phyloP scores from a whole-genome alignment of 2,797 vertebrate species.

The Falco novaeseelandiae region DNA sequence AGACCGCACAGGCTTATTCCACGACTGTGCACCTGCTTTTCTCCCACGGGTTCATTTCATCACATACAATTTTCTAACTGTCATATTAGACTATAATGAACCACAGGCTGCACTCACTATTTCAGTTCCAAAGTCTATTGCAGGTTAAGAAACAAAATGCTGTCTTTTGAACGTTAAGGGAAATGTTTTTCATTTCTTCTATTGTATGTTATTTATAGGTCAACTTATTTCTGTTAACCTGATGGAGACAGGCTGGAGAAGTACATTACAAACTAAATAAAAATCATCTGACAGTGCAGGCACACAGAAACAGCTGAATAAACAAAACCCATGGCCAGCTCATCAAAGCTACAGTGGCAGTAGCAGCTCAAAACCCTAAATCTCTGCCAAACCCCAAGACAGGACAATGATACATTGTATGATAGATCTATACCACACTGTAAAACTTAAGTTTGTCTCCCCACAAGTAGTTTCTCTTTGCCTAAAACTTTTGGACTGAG shows the following conservation, averaged over 20 bases:
- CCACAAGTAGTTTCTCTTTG: rapidly evolving
- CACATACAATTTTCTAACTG: not conserved
- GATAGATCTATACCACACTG: no score
- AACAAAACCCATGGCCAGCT: not conserved
- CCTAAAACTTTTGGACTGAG: not conserved
- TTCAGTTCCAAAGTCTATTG: not conserved
- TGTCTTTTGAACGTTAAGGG: not conserved
- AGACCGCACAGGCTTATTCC: not conserved
- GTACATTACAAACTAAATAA: not conserved
- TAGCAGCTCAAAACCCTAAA: not conserved
- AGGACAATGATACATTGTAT: not conserved
- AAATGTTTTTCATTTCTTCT: not conserved
- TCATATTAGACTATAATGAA: rapidly evolving
- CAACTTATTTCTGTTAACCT: not conserved
- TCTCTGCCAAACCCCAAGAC: not conserved
- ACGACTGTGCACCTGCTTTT: not conserved
- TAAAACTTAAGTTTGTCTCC: not conserved
- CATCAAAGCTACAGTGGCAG: not conserved
- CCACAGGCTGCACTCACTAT: not conserved
- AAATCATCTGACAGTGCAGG: not conserved
- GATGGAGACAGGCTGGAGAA: not conserved
- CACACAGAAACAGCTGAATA: not conserved
- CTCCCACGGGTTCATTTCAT: not conserved
- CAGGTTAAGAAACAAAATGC: not conserved
- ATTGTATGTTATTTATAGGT: not conserved